These are phyloP conservation scores for Chalcis sispes DNA, from an alignment of 2,888 invertebrate species.

Conservation along the genomic window DNA sequence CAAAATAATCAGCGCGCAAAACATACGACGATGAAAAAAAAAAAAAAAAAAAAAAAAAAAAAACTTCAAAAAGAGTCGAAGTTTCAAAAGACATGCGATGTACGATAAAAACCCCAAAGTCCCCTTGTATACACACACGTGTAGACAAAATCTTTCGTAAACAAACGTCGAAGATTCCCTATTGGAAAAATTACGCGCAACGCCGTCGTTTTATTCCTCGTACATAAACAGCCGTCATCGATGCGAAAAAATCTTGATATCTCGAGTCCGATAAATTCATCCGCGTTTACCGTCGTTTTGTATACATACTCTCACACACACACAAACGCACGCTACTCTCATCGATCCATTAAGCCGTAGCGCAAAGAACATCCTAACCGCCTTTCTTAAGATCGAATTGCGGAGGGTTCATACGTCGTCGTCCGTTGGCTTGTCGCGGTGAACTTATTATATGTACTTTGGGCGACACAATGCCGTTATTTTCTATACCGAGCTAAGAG, in stretches of 20 bases:
- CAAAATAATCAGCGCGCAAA: too few species aligned
- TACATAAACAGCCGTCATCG: neutral
- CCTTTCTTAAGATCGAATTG: slow-evolving; percentile 35
- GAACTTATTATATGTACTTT: too few species aligned
- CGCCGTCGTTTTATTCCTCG: neutral
- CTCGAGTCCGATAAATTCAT: neutral
- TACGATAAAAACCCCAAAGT: too few species aligned
- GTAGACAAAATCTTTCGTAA: too few species aligned
- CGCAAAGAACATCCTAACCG: slow-evolving; percentile 21
- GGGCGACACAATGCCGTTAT: slow-evolving; percentile 8
- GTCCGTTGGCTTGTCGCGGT: neutral
- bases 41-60: too few species aligned
- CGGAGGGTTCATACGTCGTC: neutral
- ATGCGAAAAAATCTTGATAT: neutral
- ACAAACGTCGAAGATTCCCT: neutral
- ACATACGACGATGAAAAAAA: too few species aligned
- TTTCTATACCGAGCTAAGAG: too few species aligned
- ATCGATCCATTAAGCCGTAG: slow-evolving; percentile 18
- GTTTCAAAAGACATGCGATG: too few species aligned
- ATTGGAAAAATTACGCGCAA: neutral
- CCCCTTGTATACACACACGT: too few species aligned
- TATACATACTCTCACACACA: too few species aligned
- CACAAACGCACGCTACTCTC: neutral
- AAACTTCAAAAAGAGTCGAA: too few species aligned
- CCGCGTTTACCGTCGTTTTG: neutral